These are phyloP conservation scores for Marmota monax DNA, from an alignment of 2,113 vertebrate genomes.

Conservation along the genomic window DNA sequence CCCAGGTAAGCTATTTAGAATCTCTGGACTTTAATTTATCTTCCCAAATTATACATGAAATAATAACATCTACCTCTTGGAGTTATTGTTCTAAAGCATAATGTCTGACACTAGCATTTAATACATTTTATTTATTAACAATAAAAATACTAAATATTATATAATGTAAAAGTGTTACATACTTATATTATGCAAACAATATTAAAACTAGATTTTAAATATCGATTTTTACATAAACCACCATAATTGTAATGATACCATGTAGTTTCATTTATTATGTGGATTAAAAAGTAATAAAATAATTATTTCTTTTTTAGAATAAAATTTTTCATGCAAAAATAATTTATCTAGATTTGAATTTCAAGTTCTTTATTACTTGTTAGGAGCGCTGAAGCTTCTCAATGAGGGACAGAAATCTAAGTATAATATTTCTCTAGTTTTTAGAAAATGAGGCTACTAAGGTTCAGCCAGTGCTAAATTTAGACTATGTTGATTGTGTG, in stretches of 20 bases:
- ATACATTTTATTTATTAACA: not conserved
- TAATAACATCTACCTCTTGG: not conserved
- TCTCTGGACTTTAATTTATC: not conserved
- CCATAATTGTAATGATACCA: not conserved
- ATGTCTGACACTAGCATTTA: not conserved
- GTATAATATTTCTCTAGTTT: not conserved
- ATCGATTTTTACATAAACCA: not conserved
- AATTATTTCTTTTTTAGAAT: not conserved
- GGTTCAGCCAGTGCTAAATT: not conserved
- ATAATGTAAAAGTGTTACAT: not conserved
- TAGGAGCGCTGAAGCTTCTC: not conserved
- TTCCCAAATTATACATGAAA: not conserved
- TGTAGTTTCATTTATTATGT: not conserved
- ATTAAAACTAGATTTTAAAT: not conserved
- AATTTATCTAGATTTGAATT: constrained; percentile 7
- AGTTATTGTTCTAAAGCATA: not conserved
- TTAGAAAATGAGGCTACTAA: not conserved
- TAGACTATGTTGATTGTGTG: not conserved
- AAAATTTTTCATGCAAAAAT: not conserved
- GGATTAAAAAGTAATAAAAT: constrained; percentile 30
- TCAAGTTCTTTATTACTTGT: not conserved
- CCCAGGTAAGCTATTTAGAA: not conserved
- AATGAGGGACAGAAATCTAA: not conserved
- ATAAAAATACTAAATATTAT: constrained; percentile 14
- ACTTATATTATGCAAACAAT: not conserved